Percentiles rank a stretch among this genome's conserved stretches.
phyloP scores from a whole-genome alignment of 2,888 invertebrate species.

The Heteropelma amictum region DNA sequence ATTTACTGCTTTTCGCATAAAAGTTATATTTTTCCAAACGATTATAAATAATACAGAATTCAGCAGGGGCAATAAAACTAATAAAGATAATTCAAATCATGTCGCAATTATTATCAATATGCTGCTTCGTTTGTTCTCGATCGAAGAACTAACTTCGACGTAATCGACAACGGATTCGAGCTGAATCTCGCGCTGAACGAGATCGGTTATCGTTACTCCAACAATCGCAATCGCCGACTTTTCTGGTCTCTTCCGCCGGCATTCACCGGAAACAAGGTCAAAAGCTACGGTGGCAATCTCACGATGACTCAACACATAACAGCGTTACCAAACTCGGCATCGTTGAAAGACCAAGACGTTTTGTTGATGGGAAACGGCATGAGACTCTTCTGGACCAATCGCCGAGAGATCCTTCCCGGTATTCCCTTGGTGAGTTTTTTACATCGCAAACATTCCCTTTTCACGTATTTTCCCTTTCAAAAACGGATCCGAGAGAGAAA shows the following conservation, averaged over 20 bases:
- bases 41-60: too few relatives aligned
- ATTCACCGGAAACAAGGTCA: slow-evolving; percentile 84
- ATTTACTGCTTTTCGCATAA: too few relatives aligned
- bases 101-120: background rate
- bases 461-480: background rate
- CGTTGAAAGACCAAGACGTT: slow-evolving; percentile 87
- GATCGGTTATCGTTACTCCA: slow-evolving; percentile 81
- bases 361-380: slow-evolving; percentile 89
- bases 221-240: slow-evolving; percentile 78
- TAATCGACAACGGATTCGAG: slow-evolving; percentile 79
- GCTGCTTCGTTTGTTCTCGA: background rate
- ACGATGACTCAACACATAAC: slow-evolving; percentile 86
- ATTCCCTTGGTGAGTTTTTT: slow-evolving; percentile 81
- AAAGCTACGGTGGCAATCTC: slow-evolving; percentile 92
- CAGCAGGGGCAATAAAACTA: background rate
- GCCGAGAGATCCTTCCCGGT: slow-evolving; percentile 80
- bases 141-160: slow-evolving; percentile 74
- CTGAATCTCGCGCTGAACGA: slow-evolving; percentile 81
- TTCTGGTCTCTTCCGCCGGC: slow-evolving; percentile 88
- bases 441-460: background rate
- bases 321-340: slow-evolving; percentile 79
- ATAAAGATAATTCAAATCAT: background rate
- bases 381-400: slow-evolving; percentile 87
- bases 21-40: too few relatives aligned
- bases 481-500: too few relatives aligned